Base-by-base conservation (phyloP, 2,888 invertebrate species). In the Ichneumon xanthorius region DNA sequence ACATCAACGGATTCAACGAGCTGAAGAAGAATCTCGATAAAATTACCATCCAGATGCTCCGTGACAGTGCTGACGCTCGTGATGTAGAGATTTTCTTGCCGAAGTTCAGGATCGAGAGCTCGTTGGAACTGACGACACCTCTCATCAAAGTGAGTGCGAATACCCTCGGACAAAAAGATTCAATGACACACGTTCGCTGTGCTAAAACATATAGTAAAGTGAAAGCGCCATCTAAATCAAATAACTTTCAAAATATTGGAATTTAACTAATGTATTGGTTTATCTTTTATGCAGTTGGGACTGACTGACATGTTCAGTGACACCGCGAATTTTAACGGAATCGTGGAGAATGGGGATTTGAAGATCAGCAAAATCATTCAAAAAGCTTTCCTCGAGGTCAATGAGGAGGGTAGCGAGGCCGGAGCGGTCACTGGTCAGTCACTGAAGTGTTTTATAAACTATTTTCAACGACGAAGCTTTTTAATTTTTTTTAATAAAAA, bases 321-420 rank as follows among this genome's bases (percentile, higher is more conserved):
- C 0, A 7, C 33, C 0, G 97, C 97, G 0, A 95, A 98, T 84
- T 96, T 98, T 88, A 95, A 95, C 22, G 96, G 96, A 26, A 94
- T 98, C 61, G 92, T 96, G 67, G 94, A 95, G 61, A 94, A 95
- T 79, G 90, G 91, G 0, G 90, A 91, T 0, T 92, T 98, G 26
- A 94, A 90, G 80, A 96, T 98, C 3, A 96, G 9, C 7, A 11
- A 40, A 9, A 11, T 40, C 11, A 9, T 40, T 40, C 40, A 40
- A 11, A 40, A 40, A 96, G 97, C 98, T 0, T 97, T 97, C 90
- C 96, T 98, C 89, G 97, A 97, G 91, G 97, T 98, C 0, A 97
- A 97, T 92, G 98, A 98, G 92, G 97, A 98, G 91, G 98, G 98
- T 0, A 97, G 97, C 1, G 98, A 98, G 92, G 97, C 97, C 0